A percentile compares a stretch with the other conserved stretches of the same genome.
These are phyloP conservation scores for Folsomia candida DNA, from an alignment of 2,888 invertebrate species.

Conservation along the genomic window DNA sequence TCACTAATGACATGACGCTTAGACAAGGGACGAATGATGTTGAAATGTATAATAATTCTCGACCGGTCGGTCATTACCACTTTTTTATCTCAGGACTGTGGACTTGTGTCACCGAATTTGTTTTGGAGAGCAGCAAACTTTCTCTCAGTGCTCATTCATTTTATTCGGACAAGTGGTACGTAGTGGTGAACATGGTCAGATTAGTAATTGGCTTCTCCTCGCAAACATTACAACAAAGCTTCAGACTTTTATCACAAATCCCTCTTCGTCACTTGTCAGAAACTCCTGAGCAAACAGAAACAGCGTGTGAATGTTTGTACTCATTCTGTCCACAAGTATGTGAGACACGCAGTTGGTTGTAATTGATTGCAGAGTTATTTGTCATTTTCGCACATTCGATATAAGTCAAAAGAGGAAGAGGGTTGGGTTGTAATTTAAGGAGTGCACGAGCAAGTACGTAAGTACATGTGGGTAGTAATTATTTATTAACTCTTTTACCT, in stretches of 20 bases:
- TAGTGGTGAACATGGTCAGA: background rate
- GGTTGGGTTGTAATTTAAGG: too few relatives aligned
- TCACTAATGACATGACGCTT: too few relatives aligned
- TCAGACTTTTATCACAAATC: background rate
- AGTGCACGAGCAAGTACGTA: background rate
- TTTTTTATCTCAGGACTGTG: too few relatives aligned
- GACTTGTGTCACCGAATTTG: background rate
- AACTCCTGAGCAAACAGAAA: background rate
- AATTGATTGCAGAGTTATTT: constrained; percentile 13
- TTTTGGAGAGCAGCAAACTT: too few relatives aligned
- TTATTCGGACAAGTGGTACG: background rate
- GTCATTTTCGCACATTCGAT: constrained; percentile 9
- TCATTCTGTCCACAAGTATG: background rate
- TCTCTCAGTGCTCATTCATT: background rate
- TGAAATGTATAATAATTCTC: too few relatives aligned
- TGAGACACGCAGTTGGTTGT: background rate
- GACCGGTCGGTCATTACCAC: too few relatives aligned
- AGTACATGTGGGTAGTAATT: background rate
- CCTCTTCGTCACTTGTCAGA: background rate
- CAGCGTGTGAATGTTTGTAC: background rate
- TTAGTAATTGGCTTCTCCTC: background rate
- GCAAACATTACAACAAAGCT: background rate
- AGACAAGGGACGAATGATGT: too few relatives aligned
- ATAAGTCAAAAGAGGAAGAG: too few relatives aligned
- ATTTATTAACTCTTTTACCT: too few relatives aligned